Evolutionary conservation across 2,797 vertebrate species (phyloP), one percentile per base, ranked within the genome.

Genomic region (Sebastes matsubarae): DNA sequence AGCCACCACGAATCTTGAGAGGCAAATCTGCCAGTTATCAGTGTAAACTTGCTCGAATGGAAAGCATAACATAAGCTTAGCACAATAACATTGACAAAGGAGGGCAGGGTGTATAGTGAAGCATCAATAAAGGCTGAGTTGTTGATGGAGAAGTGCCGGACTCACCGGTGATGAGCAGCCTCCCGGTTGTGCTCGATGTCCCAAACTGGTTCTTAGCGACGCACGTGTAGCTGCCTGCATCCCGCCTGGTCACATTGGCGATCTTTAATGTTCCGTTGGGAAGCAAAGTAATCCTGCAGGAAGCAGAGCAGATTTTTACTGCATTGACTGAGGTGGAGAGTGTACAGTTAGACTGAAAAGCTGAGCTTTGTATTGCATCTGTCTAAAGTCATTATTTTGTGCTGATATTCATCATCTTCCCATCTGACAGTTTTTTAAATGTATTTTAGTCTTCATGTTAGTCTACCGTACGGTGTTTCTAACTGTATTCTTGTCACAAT

Each of bases 141-240:
- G 57, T 46, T 71, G 29, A 60, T 3, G 14, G 8, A 72, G 24
- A 27, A 54, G 10, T 36, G n/a, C 18, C 38, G 50, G 25, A 79
- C 93, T 91, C 82, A 99, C 98, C 98, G 58, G 97, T 98, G 61
- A 99, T 95, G 3, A 98, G 65, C 82, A 99, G 83, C 83, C 52
- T 96, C 69, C 97, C 97, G 9, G 97, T 96, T 32, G 96, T 96
- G 85, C 92, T 99, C 8, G 97, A 97, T 8, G 93, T 93, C 78
- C 98, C 98, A 94, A 99, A 99, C 92, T 97, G 96, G 92, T 99
- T 99, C 90, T 96, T 96, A 12, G 98, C 98, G 34, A 97, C 79
- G 84, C 98, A 99, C 0, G 94, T 98, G 87, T 99, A 99, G 84
- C 87, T 96, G 71, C 96, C 97, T 61, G 96, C 94, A 42, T 99